Conservation (phyloP, 2,888 invertebrate genomes). For the Melangyna quadrimaculata region DNA sequence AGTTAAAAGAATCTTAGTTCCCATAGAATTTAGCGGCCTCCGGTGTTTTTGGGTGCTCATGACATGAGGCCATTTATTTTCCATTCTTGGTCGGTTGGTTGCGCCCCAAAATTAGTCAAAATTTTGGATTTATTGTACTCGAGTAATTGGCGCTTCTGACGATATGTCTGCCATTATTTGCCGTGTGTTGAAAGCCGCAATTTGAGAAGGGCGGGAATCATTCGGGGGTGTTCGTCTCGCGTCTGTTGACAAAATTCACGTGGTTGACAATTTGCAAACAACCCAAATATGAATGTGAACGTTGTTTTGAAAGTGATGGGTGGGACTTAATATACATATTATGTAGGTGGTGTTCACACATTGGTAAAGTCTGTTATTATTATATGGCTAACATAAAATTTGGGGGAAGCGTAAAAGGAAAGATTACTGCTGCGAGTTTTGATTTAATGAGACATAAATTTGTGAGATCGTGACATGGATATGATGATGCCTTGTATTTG, state of each 20-base stretch:
- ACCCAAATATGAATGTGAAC: conserved; percentile 1
- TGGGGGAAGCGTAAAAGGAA: conserved; percentile 1
- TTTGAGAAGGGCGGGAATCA: neutral
- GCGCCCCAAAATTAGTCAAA: conserved; percentile 62
- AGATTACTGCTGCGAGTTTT: conserved; percentile 27
- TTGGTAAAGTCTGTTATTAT: neutral
- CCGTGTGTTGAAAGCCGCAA: conserved; percentile 37
- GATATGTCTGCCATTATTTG: conserved; percentile 23
- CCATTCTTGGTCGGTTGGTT: conserved; percentile 46
- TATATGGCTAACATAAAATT: conserved; percentile 13
- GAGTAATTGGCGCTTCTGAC: conserved; percentile 48
- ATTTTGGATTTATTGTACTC: conserved; percentile 52
- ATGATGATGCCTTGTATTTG: neutral
- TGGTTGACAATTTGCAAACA: conserved; percentile 37
- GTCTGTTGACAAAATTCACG: conserved; percentile 37
- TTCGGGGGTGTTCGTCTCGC: neutral
- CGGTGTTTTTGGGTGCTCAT: conserved; percentile 7
- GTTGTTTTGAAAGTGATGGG: conserved; percentile 1
- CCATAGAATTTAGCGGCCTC: conserved; percentile 15
- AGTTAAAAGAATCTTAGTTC: conserved; percentile 17
- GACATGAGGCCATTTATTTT: conserved; percentile 58
- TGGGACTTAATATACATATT: neutral
- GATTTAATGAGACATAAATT: conserved; percentile 39
- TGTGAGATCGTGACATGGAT: conserved; percentile 29
- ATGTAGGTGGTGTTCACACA: conserved; percentile 15